phyloP scores from a whole-genome alignment of 2,113 vertebrate species.

The Callocephalon fimbriatum region DNA sequence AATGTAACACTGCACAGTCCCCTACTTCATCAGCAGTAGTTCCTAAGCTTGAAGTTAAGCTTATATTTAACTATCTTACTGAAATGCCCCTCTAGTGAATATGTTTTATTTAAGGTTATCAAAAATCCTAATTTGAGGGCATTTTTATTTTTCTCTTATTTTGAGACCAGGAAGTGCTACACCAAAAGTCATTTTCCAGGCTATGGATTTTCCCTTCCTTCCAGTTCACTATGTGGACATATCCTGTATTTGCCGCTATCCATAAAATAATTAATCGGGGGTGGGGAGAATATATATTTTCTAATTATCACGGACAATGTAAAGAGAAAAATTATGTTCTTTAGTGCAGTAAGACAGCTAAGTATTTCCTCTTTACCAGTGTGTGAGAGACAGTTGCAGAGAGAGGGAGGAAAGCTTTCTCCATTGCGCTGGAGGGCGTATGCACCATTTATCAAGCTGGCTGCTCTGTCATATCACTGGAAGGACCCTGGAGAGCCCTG shows the following conservation, averaged over 20 bases:
- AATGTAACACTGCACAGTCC: not conserved
- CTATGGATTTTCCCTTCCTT: not conserved
- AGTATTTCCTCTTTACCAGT: conserved; percentile 7
- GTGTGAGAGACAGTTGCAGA: not conserved
- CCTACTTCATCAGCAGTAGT: not conserved
- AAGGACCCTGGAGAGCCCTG: conserved; percentile 78
- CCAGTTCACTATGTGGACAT: not conserved
- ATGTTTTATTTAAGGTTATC: not conserved
- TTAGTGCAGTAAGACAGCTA: not conserved
- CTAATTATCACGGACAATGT: conserved; percentile 39
- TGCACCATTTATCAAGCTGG: conserved; percentile 76
- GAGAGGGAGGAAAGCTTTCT: conserved; percentile 13
- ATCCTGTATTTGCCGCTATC: conserved; percentile 7
- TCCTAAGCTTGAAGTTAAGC: not conserved
- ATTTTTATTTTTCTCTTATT: not conserved
- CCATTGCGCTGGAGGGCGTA: not conserved
- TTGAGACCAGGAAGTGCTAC: not conserved
- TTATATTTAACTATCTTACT: not conserved
- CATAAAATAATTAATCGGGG: conserved; percentile 25
- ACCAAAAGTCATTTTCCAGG: conserved; percentile 18
- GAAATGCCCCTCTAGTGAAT: not conserved
- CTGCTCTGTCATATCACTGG: conserved; percentile 74
- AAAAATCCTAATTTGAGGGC: not conserved
- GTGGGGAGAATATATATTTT: not conserved
- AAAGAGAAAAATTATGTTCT: not conserved